Conservation (phyloP, 2,888 invertebrate species). For the Thymelicus lineola region DNA sequence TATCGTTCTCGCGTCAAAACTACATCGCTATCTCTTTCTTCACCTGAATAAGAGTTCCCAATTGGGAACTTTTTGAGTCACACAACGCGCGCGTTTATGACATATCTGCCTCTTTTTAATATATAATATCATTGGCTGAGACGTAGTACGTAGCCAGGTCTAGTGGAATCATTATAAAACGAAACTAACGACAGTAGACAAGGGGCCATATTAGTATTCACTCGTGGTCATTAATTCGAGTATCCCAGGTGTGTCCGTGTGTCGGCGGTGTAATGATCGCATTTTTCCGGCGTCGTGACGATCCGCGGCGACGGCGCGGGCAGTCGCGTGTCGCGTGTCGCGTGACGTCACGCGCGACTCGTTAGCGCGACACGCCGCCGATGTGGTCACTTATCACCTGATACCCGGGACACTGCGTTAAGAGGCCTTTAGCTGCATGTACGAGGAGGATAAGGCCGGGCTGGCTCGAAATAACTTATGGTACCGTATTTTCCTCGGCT, state of each 20-base stretch:
- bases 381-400: constrained; percentile 33
- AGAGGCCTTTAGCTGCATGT: background rate
- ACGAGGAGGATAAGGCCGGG: background rate
- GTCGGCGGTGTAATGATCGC: constrained; percentile 22
- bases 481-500: background rate
- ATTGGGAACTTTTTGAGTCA: no score
- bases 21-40: no score
- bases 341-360: constrained; percentile 49
- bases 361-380: constrained; percentile 39
- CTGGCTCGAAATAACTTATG: constrained; percentile 8
- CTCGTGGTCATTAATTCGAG: constrained; percentile 13
- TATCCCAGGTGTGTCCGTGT: constrained; percentile 20
- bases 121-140: no score
- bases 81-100: no score
- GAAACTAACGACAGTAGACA: background rate
- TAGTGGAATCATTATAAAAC: background rate
- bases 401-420: constrained; percentile 6
- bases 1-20: no score
- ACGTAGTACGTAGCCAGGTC: no score
- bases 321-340: constrained; percentile 47
- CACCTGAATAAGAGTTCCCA: no score
- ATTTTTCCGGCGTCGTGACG: constrained; percentile 38
- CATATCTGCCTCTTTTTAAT: no score
- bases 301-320: constrained; percentile 41
- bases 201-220: constrained; percentile 10